Evolutionary conservation across 2,888 invertebrate species (phyloP), one percentile per base, ranked within the genome.

Genomic region (Tetragonula carbonaria): DNA sequence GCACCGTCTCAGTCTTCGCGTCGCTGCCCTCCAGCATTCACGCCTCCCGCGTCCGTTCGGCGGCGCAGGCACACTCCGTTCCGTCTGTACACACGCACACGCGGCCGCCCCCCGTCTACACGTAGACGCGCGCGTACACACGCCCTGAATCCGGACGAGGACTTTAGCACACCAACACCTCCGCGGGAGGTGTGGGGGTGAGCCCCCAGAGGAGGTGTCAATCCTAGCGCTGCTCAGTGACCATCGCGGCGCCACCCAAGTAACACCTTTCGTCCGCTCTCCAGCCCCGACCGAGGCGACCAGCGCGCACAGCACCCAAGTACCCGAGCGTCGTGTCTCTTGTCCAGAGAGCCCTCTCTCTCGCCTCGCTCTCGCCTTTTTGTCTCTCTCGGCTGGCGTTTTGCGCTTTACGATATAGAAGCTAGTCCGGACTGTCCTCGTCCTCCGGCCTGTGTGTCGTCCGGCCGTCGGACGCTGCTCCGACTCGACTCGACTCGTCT

Each of bases 141-240:
- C 88, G 90, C 90, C 88, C 86, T 86, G 89, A 89, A 90, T 90
- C 90, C 90, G 90, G 90, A 90, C 92, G 90, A 92, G 91, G 93
- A 93, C 94, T 93, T 93, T 93, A 92, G 93, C 94, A 92, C 93
- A 93, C 93, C 92, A 92, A 93, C 93, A 93, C 93, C 93, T 93
- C 92, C 92, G 92, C 91, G 91, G 91, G 93, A 93, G 93, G 94
- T 94, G 94, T 93, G 94, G 93, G 94, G 93, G 94, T 92, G 94
- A 93, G 93, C 93, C 93, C 91, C 93, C 92, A 93, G 94, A 94
- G 94, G 94, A 94, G 94, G 94, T 94, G 94, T 94, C 94, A 94
- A 94, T 94, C 94, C 94, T 94, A 93, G 94, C 94, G 94, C 94
- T 94, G 94, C 94, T 94, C 94, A 94, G 94, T 94, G 94, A 94